Conservation (phyloP, 1,140 invertebrate species). For the Drosophila bipectinata region DNA sequence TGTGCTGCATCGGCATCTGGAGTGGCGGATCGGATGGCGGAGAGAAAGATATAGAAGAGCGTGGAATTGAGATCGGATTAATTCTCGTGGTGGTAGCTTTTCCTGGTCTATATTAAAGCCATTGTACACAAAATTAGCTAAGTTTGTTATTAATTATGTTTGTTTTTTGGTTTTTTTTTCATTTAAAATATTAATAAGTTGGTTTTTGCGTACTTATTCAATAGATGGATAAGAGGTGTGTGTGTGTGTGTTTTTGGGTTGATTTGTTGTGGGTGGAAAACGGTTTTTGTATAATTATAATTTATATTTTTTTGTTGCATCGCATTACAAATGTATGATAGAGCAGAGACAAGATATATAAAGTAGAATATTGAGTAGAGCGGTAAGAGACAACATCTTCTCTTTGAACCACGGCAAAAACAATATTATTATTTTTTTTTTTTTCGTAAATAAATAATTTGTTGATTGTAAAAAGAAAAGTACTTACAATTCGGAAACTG, state of each 20-base stretch:
- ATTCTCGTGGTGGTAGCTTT: slow-evolving; percentile 44
- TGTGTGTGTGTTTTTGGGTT: slow-evolving; percentile 39
- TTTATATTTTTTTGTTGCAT: slow-evolving; percentile 48
- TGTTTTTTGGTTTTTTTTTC: slow-evolving; percentile 56
- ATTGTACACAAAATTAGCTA: slow-evolving; percentile 82
- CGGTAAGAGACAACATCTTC: slow-evolving; percentile 37
- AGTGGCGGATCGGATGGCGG: slow-evolving; percentile 21
- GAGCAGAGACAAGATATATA: slow-evolving; percentile 64
- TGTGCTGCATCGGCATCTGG: slow-evolving; percentile 74
- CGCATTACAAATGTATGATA: slow-evolving; percentile 81
- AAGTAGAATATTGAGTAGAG: slow-evolving; percentile 60
- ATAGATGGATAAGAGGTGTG: slow-evolving; percentile 69
- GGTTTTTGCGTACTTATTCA: slow-evolving; percentile 68
- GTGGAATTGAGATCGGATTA: slow-evolving; percentile 61
- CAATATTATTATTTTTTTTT: slow-evolving; percentile 27
- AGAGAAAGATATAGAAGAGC: slow-evolving; percentile 74
- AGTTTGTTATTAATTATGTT: slow-evolving; percentile 73
- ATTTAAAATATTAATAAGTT: slow-evolving; percentile 70
- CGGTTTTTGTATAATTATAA: slow-evolving; percentile 28
- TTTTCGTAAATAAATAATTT: slow-evolving; percentile 43
- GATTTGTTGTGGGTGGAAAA: slow-evolving; percentile 61
- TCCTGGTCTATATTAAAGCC: slow-evolving; percentile 72
- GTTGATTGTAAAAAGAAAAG: slow-evolving; percentile 73
- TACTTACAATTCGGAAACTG: slow-evolving; percentile 83
- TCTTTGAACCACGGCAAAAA: slow-evolving; percentile 46